Base-by-base conservation (phyloP, 2,888 invertebrate genomes). In the Pheosia tremula region DNA sequence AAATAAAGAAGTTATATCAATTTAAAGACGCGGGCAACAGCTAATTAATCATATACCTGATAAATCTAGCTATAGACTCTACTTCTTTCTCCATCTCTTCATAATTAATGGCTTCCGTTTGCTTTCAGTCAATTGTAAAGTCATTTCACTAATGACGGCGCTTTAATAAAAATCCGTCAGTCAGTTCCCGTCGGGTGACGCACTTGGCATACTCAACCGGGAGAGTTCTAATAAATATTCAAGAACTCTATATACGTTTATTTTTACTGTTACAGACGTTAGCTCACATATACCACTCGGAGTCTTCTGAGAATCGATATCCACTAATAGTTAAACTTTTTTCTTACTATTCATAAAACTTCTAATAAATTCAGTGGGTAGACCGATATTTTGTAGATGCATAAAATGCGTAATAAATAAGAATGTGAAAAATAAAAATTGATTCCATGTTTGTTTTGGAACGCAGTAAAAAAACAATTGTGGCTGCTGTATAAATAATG, bases 111-210 rank as follows among this genome's bases (percentile, higher is more conserved):
- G 41, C 41, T 41, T 8, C 41, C 41, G 8, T 7, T 7, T 5
- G 5, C 5, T 41, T 45, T 10, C 45, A 10, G 10, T 10, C 47
- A 47, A n/a, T n/a, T n/a, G n/a, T 5, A 11, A n/a, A 47, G 2
- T 47, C n/a, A 47, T 47, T n/a, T 47, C 4, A 47, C 47, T 47
- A n/a, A 47, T 47, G 11, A 47, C 5, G n/a, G n/a, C 24, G 43
- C 47, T 59, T 63, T 60, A 43, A 62, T 37, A 67, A 11, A 59
- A 68, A 66, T 62, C 58, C 60, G 66, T 69, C 70, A 67, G 70
- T 74, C 64, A 62, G 58, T 63, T 67, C 57, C 69, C 50, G 56
- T 37, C 37, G 13, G 49, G 65, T 83, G 83, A 83, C 82, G 85
- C 78, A 82, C 66, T 83, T 84, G 81, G 56, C 55, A 61, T 58